phyloP scores from a whole-genome alignment of 1,140 invertebrate genomes.

The Panagrolaimus sp. region DNA sequence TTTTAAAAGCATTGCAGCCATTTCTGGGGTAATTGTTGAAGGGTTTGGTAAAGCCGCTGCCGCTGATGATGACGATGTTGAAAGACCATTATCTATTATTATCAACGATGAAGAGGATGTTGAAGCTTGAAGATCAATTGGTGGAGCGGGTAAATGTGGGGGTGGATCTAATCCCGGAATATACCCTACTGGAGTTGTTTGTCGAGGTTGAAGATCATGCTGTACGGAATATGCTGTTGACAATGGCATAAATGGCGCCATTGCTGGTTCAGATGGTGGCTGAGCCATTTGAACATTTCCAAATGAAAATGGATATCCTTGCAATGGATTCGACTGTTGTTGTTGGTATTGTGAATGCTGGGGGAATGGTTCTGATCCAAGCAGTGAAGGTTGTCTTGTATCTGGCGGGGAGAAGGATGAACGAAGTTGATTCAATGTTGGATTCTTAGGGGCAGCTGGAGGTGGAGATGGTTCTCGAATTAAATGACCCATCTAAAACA shows the following conservation, averaged over 20 bases:
- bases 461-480: conserved; percentile 17
- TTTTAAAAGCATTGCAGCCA: conserved; percentile 42
- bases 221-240: conserved; percentile 14
- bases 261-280: background rate
- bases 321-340: conserved; percentile 12
- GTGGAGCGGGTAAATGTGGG: conserved; percentile 11
- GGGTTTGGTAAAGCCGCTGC: conserved; percentile 11
- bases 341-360: background rate
- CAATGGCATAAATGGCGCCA: conserved; percentile 14
- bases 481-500: conserved; percentile 2
- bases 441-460: conserved; percentile 23
- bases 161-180: background rate
- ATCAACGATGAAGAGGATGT: conserved; percentile 16
- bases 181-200: background rate
- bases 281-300: conserved; percentile 11
- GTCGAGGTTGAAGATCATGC: background rate
- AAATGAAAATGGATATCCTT: background rate
- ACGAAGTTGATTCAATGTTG: conserved; percentile 45
- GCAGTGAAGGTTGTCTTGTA: too few species aligned
- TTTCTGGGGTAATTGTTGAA: conserved; percentile 19
- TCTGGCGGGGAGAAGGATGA: conserved; percentile 47
- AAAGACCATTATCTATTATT: conserved; percentile 15
- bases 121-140: conserved; percentile 20
- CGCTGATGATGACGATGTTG: background rate
- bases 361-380: background rate